A percentile compares a stretch with the other conserved stretches of the same genome.
Evolutionary conservation across 2,113 vertebrate genomes (phyloP).

Genomic region (Uropsilus gracilis): DNA sequence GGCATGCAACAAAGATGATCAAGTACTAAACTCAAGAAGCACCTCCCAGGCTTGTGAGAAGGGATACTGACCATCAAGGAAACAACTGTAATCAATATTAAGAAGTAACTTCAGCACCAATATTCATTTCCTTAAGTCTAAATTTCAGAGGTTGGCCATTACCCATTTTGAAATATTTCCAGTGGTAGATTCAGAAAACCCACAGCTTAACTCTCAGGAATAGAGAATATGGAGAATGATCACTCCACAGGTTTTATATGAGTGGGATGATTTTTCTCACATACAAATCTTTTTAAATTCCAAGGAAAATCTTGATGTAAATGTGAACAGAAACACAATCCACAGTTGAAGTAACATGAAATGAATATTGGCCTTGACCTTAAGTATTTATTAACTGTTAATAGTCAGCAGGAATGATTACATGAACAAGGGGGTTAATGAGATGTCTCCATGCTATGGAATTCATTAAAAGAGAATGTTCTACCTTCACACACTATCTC

Average conservation of each 20-base stretch:
- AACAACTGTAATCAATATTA: constrained; percentile 15
- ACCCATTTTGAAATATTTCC: constrained; percentile 42
- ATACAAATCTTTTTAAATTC: background rate
- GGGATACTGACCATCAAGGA: background rate
- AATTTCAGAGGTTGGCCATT: background rate
- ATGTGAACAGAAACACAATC: background rate
- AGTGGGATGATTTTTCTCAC: constrained; percentile 29
- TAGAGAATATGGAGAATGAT: background rate
- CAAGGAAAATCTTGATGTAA: background rate
- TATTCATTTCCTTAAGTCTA: constrained; percentile 79
- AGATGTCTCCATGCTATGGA: constrained; percentile 80
- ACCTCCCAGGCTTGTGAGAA: constrained; percentile 25
- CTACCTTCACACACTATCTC: constrained; percentile 89
- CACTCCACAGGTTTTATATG: background rate
- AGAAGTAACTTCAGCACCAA: constrained; percentile 79
- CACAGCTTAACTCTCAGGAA: constrained; percentile 26
- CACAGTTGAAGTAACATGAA: background rate
- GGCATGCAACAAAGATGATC: constrained; percentile 79
- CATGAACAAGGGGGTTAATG: background rate
- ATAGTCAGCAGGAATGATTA: constrained; percentile 29
- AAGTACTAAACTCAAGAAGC: background rate
- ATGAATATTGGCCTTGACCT: constrained; percentile 84
- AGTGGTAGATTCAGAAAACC: constrained; percentile 20
- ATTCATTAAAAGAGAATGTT: constrained; percentile 74
- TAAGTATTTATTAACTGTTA: constrained; percentile 13